Evolutionary conservation across 2,113 vertebrate species (phyloP).

Genomic region (Fulica atra): DNA sequence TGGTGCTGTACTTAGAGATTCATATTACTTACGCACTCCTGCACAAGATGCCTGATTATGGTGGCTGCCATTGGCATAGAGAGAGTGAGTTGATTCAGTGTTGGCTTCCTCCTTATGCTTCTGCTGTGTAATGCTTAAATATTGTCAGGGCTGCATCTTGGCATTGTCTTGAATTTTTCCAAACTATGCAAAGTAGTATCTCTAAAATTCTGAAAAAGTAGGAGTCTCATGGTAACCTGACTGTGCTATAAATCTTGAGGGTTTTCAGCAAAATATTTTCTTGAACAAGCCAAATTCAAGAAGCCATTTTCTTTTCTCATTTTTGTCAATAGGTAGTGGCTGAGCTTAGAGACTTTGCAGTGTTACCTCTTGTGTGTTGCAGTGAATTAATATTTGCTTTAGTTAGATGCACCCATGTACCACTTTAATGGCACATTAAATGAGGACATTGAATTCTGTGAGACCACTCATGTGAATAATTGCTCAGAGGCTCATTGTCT

Average conservation of each 20-base stretch:
- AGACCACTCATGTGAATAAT: slow-evolving; percentile 55
- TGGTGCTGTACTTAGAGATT: not conserved
- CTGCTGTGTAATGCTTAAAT: not conserved
- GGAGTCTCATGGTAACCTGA: not conserved
- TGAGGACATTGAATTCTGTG: slow-evolving; percentile 33
- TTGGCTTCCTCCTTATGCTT: not conserved
- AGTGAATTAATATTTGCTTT: slow-evolving; percentile 21
- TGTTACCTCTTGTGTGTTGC: not conserved
- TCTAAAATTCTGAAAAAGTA: not conserved
- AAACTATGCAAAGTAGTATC: not conserved
- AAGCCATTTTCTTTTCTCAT: not conserved
- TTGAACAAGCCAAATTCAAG: not conserved
- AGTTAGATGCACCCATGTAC: slow-evolving; percentile 5
- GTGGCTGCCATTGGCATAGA: not conserved
- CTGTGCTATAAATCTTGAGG: rapidly evolving
- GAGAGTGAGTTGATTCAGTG: not conserved
- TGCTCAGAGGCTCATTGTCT: slow-evolving; percentile 56
- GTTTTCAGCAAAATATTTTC: not conserved
- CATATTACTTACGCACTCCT: not conserved
- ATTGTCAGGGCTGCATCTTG: not conserved
- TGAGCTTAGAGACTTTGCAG: not conserved
- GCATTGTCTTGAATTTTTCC: not conserved
- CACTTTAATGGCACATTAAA: slow-evolving; percentile 53
- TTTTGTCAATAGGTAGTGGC: not conserved
- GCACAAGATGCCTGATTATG: not conserved